These are phyloP conservation scores for Lamproptera curius DNA, from an alignment of 2,888 invertebrate genomes.

Conservation along the genomic window DNA sequence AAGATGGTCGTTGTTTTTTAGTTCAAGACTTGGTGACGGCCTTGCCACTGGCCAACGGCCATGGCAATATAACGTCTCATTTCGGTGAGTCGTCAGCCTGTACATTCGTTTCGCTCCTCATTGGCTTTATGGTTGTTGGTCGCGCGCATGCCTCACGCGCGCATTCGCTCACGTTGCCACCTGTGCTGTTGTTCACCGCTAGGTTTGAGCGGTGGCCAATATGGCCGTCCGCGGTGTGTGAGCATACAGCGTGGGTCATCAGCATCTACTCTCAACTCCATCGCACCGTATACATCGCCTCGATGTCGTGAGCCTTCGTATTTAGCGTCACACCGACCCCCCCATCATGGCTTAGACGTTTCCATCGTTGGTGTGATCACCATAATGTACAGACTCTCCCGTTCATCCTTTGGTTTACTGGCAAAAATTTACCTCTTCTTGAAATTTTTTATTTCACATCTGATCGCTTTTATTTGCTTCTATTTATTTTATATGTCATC, in stretches of 20 bases:
- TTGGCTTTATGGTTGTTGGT: conserved; percentile 73
- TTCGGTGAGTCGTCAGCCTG: conserved; percentile 76
- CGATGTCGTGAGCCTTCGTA: conserved; percentile 64
- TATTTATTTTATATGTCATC: conserved; percentile 49
- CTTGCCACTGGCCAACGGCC: conserved; percentile 77
- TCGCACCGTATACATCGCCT: conserved; percentile 58
- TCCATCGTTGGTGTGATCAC: conserved; percentile 65
- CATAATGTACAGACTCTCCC: conserved; percentile 48
- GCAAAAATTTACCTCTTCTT: conserved; percentile 49
- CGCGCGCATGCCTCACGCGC: conserved; percentile 65
- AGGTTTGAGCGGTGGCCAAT: conserved; percentile 14
- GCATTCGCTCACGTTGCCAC: conserved; percentile 49
- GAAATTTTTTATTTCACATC: conserved; percentile 54
- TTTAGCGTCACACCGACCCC: conserved; percentile 59
- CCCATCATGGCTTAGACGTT: conserved; percentile 71
- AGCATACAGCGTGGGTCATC: conserved; percentile 48
- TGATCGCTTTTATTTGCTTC: conserved; percentile 51
- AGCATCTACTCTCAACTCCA: conserved; percentile 46
- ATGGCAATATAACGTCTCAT: conserved; percentile 76
- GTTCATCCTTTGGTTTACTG: conserved; percentile 52
- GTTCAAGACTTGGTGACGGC: conserved; percentile 79
- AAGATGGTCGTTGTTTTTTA: conserved; percentile 76
- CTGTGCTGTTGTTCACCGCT: conserved; percentile 43
- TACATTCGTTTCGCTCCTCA: conserved; percentile 59
- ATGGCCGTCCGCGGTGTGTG: conserved; percentile 38